phyloP scores from a whole-genome alignment of 1,140 invertebrate genomes.

The Zelostemma sp. region DNA sequence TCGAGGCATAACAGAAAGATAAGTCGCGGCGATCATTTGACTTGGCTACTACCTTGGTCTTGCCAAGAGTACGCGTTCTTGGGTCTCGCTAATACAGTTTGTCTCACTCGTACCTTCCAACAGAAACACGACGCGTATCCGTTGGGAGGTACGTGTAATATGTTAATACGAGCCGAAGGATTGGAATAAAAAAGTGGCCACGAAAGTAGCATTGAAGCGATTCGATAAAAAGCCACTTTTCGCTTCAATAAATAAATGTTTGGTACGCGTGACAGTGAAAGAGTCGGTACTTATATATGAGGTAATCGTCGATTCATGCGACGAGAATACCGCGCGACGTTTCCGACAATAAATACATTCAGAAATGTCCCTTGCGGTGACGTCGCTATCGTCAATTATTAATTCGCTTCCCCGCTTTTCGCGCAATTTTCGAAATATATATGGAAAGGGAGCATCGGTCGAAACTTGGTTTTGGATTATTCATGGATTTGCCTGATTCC shows the following conservation, averaged over 20 bases:
- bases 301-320: background rate
- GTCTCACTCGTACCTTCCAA: constrained; percentile 27
- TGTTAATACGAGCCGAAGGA: no score
- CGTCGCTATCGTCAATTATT: constrained; percentile 34
- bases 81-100: constrained; percentile 40
- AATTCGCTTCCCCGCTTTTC: no score
- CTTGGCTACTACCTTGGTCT: constrained; percentile 25
- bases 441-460: no score
- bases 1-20: constrained; percentile 46
- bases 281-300: background rate
- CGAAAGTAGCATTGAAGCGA: no score
- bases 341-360: constrained; percentile 13
- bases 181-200: no score
- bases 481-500: no score
- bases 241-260: no score
- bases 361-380: constrained; percentile 15
- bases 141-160: background rate
- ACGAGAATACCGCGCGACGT: background rate
- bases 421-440: no score
- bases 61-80: constrained; percentile 37
- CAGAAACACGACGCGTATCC: constrained; percentile 37
- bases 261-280: background rate
- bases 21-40: constrained; percentile 39
- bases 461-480: background rate
- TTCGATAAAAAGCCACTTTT: no score